Base-by-base conservation (phyloP, 2,888 invertebrate species). In the Pachymerium ferrugineum region DNA sequence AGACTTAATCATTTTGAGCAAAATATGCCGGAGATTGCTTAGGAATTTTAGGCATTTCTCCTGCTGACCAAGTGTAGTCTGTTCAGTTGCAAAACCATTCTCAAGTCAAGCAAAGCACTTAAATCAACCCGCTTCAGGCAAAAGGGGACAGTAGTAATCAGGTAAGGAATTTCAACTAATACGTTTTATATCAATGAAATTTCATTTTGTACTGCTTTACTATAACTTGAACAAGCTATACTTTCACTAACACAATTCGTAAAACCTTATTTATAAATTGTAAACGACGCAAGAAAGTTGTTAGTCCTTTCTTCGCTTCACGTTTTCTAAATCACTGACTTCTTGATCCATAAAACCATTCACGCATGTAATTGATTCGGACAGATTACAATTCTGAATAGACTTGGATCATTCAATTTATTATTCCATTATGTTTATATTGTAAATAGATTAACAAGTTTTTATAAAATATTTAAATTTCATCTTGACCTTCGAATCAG, bases 91-190 rank as follows among this genome's bases (percentile, higher is more conserved):
- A 54, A 54, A 22, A 54, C 54, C 54, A 54, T 54, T 38, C 54
- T 54, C 54, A 54, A 54, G 54, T 54, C 54, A 54, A 54, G 54
- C 54, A 54, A 54, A 54, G 54, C 54, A 54, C 54, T 54, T 54
- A 54, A 22, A 54, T 22, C 54, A 54, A 54, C 54, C 22, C 54
- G 54, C 54, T 54, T 54, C 54, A 22, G 54, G 54, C 54, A 25
- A 54, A 54, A 54, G 54, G 54, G 54, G 54, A 54, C 25, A 54
- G 22, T 54, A 14, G 54, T 12, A 54, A 54, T 54, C 54, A 54
- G 54, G 54, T 54, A 54, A 54, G 54, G 54, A 54, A 54, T 54
- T 54, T 54, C 12, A 3, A 54, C 54, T 22, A 54, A 54, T 28
- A 54, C 25, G 54, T 54, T 54, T 54, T 54, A 12, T 28, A 3